Evolutionary conservation across 2,797 vertebrate genomes (phyloP), one percentile per base, ranked within the genome.

Genomic region (Galaxias olidus): DNA sequence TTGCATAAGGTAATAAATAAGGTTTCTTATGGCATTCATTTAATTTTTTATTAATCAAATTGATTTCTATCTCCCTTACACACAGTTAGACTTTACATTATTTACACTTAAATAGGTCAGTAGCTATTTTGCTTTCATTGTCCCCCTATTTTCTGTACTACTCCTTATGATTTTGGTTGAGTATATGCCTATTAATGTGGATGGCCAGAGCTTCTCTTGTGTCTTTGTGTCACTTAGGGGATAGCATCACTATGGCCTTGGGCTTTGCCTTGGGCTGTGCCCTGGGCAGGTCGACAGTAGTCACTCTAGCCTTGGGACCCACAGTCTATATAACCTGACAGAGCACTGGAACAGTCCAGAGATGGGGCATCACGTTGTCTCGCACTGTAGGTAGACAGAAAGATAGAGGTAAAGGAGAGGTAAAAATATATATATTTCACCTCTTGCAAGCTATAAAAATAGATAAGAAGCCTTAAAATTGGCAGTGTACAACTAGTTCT

Each of bases 321-420:
- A 52, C 70, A 74, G 70, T 65, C 69, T 76, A 75, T 74, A 77
- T 81, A 72, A 76, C 75, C 65, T 82, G 81, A 75, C 63, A 79
- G 61, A 76, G 49, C 60, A 19, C 63, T 71, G 73, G 56, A 66
- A 69, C 51, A 67, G 65, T 68, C 45, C 75, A 59, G 66, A 77
- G 64, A 75, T 40, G 43, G 68, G 67, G 71, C 65, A 54, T 49
- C 57, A 68, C 75, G 0, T 0, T 73, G 68, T 69, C 66, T 56
- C 66, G 45, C 68, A 48, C 52, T 67, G 56, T 14, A 14, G 51
- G 60, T 15, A 53, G 68, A 45, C 14, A 69, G 55, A 53, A 11
- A 59, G 20, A 10, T 54, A n/a, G 50, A 30, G 13, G 14, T 10
- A 47, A 42, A 43, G 62, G 48, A 71, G 44, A 7, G 9, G 4